These are phyloP conservation scores for Harpalus rubripes DNA, from an alignment of 2,888 invertebrate species.

Conservation along the genomic window DNA sequence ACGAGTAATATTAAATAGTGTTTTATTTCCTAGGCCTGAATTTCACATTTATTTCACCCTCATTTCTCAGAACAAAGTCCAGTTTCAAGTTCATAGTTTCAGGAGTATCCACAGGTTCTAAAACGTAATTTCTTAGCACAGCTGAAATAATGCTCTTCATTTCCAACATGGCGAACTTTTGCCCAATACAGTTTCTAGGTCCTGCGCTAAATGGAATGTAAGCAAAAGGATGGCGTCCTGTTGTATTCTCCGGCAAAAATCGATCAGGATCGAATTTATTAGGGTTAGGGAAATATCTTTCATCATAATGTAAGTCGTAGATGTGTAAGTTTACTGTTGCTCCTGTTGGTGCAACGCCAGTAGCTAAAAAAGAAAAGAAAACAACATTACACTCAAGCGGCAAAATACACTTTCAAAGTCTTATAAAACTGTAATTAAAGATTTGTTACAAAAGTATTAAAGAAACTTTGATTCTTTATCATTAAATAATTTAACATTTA, in stretches of 20 bases:
- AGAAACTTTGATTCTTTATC: no score
- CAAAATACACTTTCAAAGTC: no score
- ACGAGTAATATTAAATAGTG: not conserved
- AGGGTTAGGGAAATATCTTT: conserved; percentile 83
- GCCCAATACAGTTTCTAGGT: conserved; percentile 73
- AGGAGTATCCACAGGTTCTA: conserved; percentile 78
- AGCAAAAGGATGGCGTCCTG: conserved; percentile 38
- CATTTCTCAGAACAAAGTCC: conserved; percentile 78
- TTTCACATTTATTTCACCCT: conserved; percentile 76
- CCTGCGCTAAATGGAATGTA: conserved; percentile 34
- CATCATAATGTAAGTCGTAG: conserved; percentile 83
- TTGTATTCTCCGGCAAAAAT: conserved; percentile 78
- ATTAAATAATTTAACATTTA: no score
- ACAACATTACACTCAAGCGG: no score
- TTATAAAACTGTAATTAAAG: no score
- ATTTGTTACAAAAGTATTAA: no score
- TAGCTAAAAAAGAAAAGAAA: conserved; percentile 13
- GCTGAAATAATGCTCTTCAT: conserved; percentile 81
- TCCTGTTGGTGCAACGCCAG: conserved; percentile 77
- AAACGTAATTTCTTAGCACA: conserved; percentile 79
- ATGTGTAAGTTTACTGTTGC: conserved; percentile 80
- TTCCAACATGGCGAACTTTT: conserved; percentile 84
- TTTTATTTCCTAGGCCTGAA: conserved; percentile 67
- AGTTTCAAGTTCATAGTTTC: conserved; percentile 76
- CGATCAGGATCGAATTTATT: conserved; percentile 85